Evolutionary conservation across 2,888 invertebrate species (phyloP).

Genomic region (Imbricaverruca yamaguchii): DNA sequence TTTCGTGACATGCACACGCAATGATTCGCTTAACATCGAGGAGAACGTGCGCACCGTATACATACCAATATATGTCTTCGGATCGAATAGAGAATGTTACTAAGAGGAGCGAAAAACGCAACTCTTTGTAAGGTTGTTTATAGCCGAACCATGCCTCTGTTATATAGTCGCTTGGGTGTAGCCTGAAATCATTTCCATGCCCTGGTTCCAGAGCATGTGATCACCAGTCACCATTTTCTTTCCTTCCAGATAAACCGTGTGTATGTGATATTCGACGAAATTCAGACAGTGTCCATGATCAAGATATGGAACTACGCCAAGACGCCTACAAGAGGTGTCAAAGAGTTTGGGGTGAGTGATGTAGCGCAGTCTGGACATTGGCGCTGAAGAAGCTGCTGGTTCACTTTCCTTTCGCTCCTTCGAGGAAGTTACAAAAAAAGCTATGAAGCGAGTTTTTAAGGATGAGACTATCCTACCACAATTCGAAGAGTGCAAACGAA

Average conservation of each 20-base stretch:
- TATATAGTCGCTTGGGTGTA: no score
- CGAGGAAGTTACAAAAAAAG: not conserved
- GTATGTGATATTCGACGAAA: not conserved
- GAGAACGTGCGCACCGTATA: no score
- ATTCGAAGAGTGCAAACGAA: not conserved
- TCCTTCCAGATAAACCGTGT: not conserved
- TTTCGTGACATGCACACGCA: no score
- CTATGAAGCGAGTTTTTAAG: not conserved
- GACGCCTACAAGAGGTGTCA: slow-evolving; percentile 50
- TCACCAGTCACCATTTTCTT: not conserved
- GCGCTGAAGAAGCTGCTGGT: not conserved
- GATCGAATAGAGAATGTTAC: no score
- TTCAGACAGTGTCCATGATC: slow-evolving; percentile 7
- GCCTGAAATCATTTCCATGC: no score
- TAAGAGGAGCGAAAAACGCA: no score
- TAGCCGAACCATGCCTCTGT: no score
- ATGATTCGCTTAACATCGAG: no score
- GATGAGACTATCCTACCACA: not conserved
- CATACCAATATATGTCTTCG: no score
- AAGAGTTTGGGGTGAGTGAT: slow-evolving; percentile 66
- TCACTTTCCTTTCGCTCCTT: not conserved
- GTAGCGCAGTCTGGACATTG: not conserved
- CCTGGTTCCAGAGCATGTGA: no score
- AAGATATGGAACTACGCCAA: slow-evolving; percentile 17
- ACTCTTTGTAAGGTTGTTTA: no score